These are phyloP conservation scores for Microctonus brassicae DNA, from an alignment of 2,888 invertebrate genomes.

Conservation along the genomic window DNA sequence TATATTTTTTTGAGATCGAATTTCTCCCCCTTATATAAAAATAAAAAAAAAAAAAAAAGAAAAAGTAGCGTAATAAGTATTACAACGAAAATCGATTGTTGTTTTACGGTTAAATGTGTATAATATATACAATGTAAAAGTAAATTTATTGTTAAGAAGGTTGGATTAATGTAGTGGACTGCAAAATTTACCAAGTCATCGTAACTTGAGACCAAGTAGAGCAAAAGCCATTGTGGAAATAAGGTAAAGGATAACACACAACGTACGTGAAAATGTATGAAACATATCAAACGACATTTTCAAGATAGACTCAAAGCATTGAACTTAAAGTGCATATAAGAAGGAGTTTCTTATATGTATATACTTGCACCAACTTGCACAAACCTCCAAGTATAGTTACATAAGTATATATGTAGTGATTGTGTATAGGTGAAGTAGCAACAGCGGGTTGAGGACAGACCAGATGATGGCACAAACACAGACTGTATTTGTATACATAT, in stretches of 20 bases:
- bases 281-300: conserved; percentile 29
- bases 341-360: not conserved
- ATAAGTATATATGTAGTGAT: too few species aligned
- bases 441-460: conserved; percentile 10
- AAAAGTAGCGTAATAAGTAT: too few species aligned
- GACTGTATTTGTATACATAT: not conserved
- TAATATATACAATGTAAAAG: too few species aligned
- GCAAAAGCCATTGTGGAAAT: conserved; percentile 4
- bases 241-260: conserved; percentile 30
- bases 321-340: conserved; percentile 6
- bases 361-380: conserved; percentile 3
- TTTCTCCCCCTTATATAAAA: too few species aligned
- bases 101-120: too few species aligned
- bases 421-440: too few species aligned
- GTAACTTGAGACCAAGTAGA: conserved; percentile 18
- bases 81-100: too few species aligned
- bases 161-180: conserved; percentile 17
- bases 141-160: conserved; percentile 1
- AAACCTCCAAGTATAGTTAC: too few species aligned
- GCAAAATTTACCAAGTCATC: conserved; percentile 16
- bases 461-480: not conserved
- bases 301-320: not conserved
- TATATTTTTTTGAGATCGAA: too few species aligned
- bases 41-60: too few species aligned
- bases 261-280: conserved; percentile 34